phyloP scores from a whole-genome alignment of 2,888 invertebrate genomes.

The Abscondita cerata region DNA sequence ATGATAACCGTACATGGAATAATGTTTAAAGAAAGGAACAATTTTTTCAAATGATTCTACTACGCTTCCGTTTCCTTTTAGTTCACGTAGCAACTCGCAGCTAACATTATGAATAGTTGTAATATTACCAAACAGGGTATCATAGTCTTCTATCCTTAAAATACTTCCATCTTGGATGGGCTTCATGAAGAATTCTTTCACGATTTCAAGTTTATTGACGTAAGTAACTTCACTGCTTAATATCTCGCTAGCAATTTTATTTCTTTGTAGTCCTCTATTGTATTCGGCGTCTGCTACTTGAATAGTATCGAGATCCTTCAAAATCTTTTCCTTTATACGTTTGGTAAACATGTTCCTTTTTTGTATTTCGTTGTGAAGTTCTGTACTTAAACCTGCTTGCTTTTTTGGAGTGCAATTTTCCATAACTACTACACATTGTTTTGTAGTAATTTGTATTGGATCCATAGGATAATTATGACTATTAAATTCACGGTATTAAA shows the following conservation, averaged over 20 bases:
- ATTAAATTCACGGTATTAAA: too few relatives aligned
- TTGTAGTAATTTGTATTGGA: too few relatives aligned
- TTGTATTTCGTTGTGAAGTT: slow-evolving; percentile 66
- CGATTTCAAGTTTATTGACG: slow-evolving; percentile 69
- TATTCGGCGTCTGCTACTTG: slow-evolving; percentile 45
- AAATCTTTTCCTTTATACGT: slow-evolving; percentile 66
- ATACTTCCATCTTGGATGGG: slow-evolving; percentile 64
- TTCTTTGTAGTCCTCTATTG: slow-evolving; percentile 53
- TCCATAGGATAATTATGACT: too few relatives aligned
- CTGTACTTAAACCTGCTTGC: slow-evolving; percentile 63
- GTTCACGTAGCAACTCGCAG: slow-evolving; percentile 65
- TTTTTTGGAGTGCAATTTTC: slow-evolving; percentile 66
- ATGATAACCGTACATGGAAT: slow-evolving; percentile 79
- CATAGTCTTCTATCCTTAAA: slow-evolving; percentile 61
- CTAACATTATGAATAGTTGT: slow-evolving; percentile 70
- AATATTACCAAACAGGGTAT: slow-evolving; percentile 68
- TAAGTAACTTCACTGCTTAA: slow-evolving; percentile 74
- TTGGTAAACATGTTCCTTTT: slow-evolving; percentile 69
- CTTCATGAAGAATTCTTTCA: slow-evolving; percentile 69
- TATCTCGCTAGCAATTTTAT: slow-evolving; percentile 71
- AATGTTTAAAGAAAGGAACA: slow-evolving; percentile 79
- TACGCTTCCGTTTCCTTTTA: slow-evolving; percentile 66
- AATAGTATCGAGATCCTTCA: slow-evolving; percentile 64
- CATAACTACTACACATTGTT: slow-evolving; percentile 37
- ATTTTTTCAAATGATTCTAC: slow-evolving; percentile 72